phyloP scores from a whole-genome alignment of 2,113 vertebrate genomes.

The Chitala chitala region DNA sequence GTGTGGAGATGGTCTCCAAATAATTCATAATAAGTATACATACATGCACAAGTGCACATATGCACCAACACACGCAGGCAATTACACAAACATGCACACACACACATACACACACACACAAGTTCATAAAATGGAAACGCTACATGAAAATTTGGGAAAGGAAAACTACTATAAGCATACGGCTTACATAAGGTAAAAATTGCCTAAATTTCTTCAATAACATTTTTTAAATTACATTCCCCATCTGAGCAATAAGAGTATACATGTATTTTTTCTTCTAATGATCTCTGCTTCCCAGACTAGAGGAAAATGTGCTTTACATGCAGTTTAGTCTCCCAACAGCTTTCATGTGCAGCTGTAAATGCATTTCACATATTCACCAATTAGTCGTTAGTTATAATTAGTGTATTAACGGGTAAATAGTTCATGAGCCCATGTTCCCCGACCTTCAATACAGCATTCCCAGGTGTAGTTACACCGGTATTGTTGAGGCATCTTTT shows the following conservation, averaged over 20 bases:
- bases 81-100: background rate
- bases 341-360: constrained; percentile 59
- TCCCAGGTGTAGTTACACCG: background rate
- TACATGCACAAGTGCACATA: constrained; percentile 1
- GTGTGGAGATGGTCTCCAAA: constrained; percentile 26
- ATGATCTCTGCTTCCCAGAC: constrained; percentile 59
- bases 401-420: constrained; percentile 57
- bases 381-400: constrained; percentile 76
- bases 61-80: background rate
- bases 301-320: constrained; percentile 68
- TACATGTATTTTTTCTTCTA: constrained; percentile 62
- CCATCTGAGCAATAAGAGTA: constrained; percentile 75
- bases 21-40: constrained; percentile 33
- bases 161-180: constrained; percentile 54
- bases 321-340: constrained; percentile 54
- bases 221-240: constrained; percentile 69
- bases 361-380: constrained; percentile 72
- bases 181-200: constrained; percentile 55
- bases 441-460: constrained; percentile 35
- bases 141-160: constrained; percentile 45
- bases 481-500: background rate
- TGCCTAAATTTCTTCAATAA: constrained; percentile 57
- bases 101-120: constrained; percentile 1
- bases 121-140: constrained; percentile 11
- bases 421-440: constrained; percentile 53